Evolutionary conservation across 2,888 invertebrate genomes (phyloP).

Genomic region (Ceramica pisi): DNA sequence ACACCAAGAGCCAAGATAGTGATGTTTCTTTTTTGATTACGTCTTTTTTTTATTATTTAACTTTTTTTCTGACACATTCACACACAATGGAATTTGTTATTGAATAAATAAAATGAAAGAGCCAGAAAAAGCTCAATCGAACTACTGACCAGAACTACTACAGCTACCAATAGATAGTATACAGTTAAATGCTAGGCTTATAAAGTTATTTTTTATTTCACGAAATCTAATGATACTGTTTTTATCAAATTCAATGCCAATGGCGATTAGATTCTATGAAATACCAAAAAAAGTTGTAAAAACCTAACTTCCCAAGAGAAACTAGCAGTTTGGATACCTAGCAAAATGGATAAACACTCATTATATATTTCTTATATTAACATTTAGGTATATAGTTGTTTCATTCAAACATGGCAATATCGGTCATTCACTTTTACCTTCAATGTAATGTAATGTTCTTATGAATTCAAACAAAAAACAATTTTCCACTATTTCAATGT

Average conservation of each 20-base stretch:
- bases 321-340: not conserved
- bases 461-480: not conserved
- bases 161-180: too few relatives aligned
- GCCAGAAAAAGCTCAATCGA: not conserved
- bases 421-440: not conserved
- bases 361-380: not conserved
- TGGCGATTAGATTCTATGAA: not conserved
- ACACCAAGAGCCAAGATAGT: too few relatives aligned
- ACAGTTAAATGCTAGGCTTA: not conserved
- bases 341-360: not conserved
- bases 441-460: not conserved
- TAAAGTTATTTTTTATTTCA: not conserved
- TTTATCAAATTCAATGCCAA: not conserved
- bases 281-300: not conserved
- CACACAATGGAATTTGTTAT: too few relatives aligned
- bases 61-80: too few relatives aligned
- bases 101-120: not conserved
- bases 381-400: not conserved
- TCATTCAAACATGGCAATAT: not conserved
- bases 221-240: not conserved
- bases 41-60: too few relatives aligned
- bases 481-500: too few relatives aligned
- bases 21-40: too few relatives aligned
- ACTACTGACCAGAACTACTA: too few relatives aligned
- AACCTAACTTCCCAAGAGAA: not conserved